phyloP scores from a whole-genome alignment of 2,888 invertebrate species.

The Agrotis clavis region DNA sequence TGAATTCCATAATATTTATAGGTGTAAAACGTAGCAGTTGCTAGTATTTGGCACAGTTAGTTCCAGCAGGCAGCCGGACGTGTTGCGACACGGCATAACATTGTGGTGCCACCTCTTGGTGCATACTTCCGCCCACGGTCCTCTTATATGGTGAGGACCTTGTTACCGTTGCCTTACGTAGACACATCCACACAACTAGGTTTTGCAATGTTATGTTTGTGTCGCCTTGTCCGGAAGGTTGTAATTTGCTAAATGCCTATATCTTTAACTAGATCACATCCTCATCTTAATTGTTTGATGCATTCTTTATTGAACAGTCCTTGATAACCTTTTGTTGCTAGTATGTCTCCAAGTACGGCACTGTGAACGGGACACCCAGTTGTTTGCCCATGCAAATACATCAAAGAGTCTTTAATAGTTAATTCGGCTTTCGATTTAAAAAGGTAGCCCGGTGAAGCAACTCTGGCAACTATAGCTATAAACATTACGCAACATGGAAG shows the following conservation, averaged over 20 bases:
- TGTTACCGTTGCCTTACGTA: constrained; percentile 79
- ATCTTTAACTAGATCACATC: constrained; percentile 69
- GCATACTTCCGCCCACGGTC: constrained; percentile 85
- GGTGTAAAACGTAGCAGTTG: constrained; percentile 2
- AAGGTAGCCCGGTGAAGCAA: constrained; percentile 55
- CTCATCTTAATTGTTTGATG: constrained; percentile 75
- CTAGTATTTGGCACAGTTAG: constrained; percentile 42
- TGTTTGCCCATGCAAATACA: constrained; percentile 36
- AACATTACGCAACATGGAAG: constrained; percentile 68
- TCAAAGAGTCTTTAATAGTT: constrained; percentile 42
- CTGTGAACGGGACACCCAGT: constrained; percentile 48
- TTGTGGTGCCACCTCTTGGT: constrained; percentile 68
- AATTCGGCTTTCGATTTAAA: constrained; percentile 49
- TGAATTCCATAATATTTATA: constrained; percentile 15
- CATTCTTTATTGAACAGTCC: constrained; percentile 79
- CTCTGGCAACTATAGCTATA: constrained; percentile 58
- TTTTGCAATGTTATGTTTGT: constrained; percentile 76
- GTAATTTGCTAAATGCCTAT: constrained; percentile 75
- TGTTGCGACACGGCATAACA: constrained; percentile 70
- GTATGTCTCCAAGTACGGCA: constrained; percentile 53
- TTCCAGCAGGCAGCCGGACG: constrained; percentile 64
- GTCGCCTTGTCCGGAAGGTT: constrained; percentile 76
- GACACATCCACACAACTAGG: constrained; percentile 74
- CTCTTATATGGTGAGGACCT: constrained; percentile 84
- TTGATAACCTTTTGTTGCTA: constrained; percentile 70